Evolutionary conservation across 2,797 vertebrate species (phyloP).

Genomic region (Margarornis squamiger): DNA sequence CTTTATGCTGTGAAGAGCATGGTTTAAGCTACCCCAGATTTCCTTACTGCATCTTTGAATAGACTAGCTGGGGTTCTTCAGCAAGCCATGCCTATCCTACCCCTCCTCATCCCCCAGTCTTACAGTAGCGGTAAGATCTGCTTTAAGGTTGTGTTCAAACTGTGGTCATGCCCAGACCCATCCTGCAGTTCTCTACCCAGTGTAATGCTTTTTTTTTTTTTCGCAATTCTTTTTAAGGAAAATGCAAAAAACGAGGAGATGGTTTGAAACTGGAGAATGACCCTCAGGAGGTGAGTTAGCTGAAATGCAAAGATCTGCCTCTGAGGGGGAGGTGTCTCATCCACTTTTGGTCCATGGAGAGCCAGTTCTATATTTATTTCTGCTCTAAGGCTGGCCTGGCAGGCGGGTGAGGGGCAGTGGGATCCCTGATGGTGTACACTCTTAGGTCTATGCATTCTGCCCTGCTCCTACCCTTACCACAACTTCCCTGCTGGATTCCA

Average conservation of each 20-base stretch:
- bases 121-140: not conserved
- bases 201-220: not conserved
- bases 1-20: not conserved
- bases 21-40: not conserved
- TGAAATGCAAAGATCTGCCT: not conserved
- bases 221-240: conserved; percentile 79
- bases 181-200: not conserved
- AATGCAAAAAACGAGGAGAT: conserved; percentile 92
- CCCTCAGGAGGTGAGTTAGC: conserved; percentile 90
- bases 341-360: not conserved
- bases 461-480: not conserved
- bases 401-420: not conserved
- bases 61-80: not conserved
- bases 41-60: not conserved
- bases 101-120: not conserved
- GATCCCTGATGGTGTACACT: not conserved
- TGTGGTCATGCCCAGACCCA: not conserved
- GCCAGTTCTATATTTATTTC: not conserved
- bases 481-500: not conserved
- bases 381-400: not conserved
- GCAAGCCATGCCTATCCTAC: not conserved
- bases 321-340: not conserved
- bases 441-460: not conserved
- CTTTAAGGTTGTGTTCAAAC: not conserved
- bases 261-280: conserved; percentile 96